A percentile compares a stretch with the other conserved stretches of the same genome.
Conservation (phyloP, 2,888 invertebrate genomes). For the Xestobium rufovillosum region DNA sequence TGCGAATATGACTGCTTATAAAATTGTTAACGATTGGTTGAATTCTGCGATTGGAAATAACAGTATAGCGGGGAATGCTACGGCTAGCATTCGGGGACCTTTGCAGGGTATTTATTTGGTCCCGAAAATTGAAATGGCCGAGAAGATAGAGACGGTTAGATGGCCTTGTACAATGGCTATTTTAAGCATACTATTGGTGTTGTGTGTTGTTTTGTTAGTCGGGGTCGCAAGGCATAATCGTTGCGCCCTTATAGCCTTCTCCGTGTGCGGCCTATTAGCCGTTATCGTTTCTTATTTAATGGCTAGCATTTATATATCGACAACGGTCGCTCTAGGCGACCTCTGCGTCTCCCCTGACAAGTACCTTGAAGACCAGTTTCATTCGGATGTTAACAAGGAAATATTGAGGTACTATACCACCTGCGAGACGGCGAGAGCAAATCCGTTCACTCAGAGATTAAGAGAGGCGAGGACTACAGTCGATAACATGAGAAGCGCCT, state of each 20-base stretch:
- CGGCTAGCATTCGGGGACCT: constrained; percentile 66
- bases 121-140: constrained; percentile 51
- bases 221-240: constrained; percentile 85
- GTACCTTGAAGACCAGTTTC: constrained; percentile 39
- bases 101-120: constrained; percentile 64
- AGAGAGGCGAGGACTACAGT: constrained; percentile 55
- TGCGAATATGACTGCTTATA: constrained; percentile 68
- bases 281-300: constrained; percentile 85
- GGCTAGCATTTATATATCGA: constrained; percentile 78
- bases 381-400: constrained; percentile 37
- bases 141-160: constrained; percentile 61
- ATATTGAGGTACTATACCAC: constrained; percentile 56
- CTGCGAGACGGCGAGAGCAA: constrained; percentile 71
- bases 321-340: constrained; percentile 77
- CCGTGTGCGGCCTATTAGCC: constrained; percentile 77
- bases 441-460: constrained; percentile 73
- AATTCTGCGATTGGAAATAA: constrained; percentile 67
- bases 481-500: constrained; percentile 45
- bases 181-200: constrained; percentile 74
- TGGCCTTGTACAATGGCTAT: constrained; percentile 89
- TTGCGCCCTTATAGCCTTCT: constrained; percentile 82
- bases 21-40: constrained; percentile 61
- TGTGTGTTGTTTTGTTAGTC: constrained; percentile 82
- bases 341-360: constrained; percentile 63
- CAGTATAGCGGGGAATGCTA: constrained; percentile 65